Evolutionary conservation across 2,113 vertebrate species (phyloP), one percentile per base, ranked within the genome.

Genomic region (Galeopterus variegatus): DNA sequence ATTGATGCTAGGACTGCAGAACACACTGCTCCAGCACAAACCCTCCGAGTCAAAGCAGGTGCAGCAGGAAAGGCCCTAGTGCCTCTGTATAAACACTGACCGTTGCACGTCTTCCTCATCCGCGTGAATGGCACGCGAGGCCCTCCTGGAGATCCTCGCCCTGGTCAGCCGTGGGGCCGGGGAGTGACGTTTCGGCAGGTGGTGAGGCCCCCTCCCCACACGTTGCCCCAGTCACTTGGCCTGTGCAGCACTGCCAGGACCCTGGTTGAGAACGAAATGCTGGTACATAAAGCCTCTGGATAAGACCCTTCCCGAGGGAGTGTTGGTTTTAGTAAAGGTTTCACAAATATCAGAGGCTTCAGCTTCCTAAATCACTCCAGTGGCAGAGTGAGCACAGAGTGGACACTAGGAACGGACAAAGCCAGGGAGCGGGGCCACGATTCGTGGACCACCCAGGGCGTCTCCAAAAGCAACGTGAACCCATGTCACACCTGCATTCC

Each of bases 121-220:
- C 4, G 75, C 28, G 56, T 14, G 54, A 18, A 13, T 1, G 31
- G 67, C 0, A 1, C 9, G 10, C 0, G 15, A 15, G 70, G 54
- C 67, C 33, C n/a, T 45, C 52, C 67, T 15, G 31, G 11, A 82
- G 70, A 67, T n/a, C 54, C n/a, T 45, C 48, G 8, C 50, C 1
- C 3, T 4, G 48, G 50, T 33, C n/a, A 60, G 7, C 58, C 2
- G 0, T 52, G n/a, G 58, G 31, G 41, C 11, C 1, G 0, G 56
- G 33, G 23, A 31, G 15, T 33, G 48, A 54, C 10, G 41, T 4
- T 14, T 21, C 50, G n/a, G 41, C 41, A 41, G 41, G 8, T 6
- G 48, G 41, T 5, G 1, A 48, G 8, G 8, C 19, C 9, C 12
- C 52, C 69, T 12, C 4, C 4, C 6, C 67, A 36, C 1, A 21